Evolutionary conservation across 2,113 vertebrate genomes (phyloP), one percentile per base, ranked within the genome.

Genomic region (Eleginops maclovinus): DNA sequence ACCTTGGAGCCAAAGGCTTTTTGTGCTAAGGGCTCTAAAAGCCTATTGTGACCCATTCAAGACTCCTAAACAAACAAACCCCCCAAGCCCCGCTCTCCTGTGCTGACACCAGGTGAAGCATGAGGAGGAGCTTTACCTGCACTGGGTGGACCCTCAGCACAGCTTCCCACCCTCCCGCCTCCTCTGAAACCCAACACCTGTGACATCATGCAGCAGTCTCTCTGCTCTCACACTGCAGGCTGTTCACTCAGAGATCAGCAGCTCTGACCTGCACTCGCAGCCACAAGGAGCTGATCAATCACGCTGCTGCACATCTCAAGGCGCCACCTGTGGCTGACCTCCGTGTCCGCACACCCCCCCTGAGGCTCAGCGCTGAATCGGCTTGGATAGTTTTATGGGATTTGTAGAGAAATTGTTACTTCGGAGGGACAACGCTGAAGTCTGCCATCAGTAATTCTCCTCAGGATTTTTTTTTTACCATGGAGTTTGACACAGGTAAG

Each of bases 151-250:
- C 74, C 49, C 22, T 40, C 17, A 53, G 63, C 44, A 1, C 1
- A 54, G 51, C 31, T 68, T 79, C 79, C 65, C 72, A 89, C 75
- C 83, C 66, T 49, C 68, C 77, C 22, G 58, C 80, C 83, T 77
- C 65, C 56, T 80, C 75, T 91, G 93, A 91, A 94, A 94, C 82
- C 82, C 13, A 90, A 93, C 89, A 93, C 92, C 92, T 92, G 81
- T 87, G 88, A 92, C 87, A 89, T 91, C 85, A 91, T 71, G 63
- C 56, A 55, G 41, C 70, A 58, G 79, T 77, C 87, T 36, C 31
- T 65, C 75, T 51, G 71, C 66, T 86, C 80, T 66, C 73, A 65
- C 63, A 67, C 72, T 71, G 79, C 71, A 70, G 81, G 68, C 83
- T 87, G 43, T 77, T 64, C 65, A 12, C 64, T 92, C 92, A 91